Evolutionary conservation across 2,797 vertebrate species (phyloP).

Genomic region (Hippocampus kuda): DNA sequence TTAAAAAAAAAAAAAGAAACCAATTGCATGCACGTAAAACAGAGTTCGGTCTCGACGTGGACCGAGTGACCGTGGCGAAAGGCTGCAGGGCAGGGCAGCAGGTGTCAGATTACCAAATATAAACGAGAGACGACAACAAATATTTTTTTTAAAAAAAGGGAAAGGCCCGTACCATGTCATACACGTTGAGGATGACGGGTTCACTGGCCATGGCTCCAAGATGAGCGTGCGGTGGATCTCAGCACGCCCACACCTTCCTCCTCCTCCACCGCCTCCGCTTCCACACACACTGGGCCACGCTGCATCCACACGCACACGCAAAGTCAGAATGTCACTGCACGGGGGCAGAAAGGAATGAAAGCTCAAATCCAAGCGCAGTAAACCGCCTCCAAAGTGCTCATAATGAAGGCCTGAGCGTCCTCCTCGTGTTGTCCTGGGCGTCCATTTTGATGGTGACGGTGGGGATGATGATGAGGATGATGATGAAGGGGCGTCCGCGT

Average conservation of each 20-base stretch:
- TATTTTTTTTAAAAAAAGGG: not conserved
- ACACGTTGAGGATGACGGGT: constrained; percentile 92
- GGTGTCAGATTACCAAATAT: constrained; percentile 1
- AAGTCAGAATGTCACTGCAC: not conserved
- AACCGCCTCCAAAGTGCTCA: not conserved
- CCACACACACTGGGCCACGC: not conserved
- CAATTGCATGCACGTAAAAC: not conserved
- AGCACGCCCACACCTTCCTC: constrained; percentile 44
- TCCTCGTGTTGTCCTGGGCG: not conserved
- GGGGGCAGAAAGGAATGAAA: not conserved
- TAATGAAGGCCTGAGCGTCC: not conserved
- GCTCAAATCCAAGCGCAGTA: not conserved
- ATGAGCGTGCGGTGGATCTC: constrained; percentile 54
- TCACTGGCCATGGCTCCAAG: constrained; percentile 83
- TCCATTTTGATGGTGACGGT: constrained; percentile 1
- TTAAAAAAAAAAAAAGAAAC: too few species aligned
- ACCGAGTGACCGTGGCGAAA: not conserved
- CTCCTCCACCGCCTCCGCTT: constrained; percentile 11
- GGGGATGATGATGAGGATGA: too few species aligned
- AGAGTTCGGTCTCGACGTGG: not conserved
- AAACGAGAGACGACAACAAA: too few species aligned
- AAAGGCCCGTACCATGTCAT: constrained; percentile 82
- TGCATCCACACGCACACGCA: not conserved
- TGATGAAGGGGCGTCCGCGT: not conserved
- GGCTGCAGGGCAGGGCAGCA: not conserved